These are phyloP conservation scores for Coluber constrictor DNA, from an alignment of 2,797 vertebrate species.

Conservation along the genomic window DNA sequence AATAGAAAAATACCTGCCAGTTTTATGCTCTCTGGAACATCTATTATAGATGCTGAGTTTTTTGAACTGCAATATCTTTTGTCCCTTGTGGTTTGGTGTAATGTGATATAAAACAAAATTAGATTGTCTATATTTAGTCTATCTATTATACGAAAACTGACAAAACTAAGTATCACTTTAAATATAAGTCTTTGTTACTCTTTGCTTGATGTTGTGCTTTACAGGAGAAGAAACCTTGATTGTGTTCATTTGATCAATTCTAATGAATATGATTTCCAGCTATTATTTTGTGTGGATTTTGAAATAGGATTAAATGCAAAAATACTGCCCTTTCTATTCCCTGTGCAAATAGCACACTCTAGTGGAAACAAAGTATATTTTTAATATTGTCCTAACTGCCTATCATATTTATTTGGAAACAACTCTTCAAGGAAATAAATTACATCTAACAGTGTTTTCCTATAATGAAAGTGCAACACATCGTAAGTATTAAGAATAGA, in stretches of 20 bases:
- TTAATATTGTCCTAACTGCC: background rate
- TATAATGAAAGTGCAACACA: background rate
- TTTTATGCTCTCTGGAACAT: background rate
- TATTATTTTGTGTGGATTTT: background rate
- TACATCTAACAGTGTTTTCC: background rate
- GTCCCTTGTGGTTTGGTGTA: background rate
- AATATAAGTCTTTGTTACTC: background rate
- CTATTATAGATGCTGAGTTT: background rate
- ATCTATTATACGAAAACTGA: background rate
- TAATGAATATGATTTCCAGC: background rate
- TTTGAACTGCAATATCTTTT: background rate
- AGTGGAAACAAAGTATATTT: slow-evolving; percentile 36
- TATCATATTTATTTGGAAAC: background rate
- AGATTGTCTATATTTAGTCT: background rate
- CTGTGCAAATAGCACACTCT: slow-evolving; percentile 64
- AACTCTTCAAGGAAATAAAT: background rate
- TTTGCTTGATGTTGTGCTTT: background rate
- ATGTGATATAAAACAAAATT: background rate
- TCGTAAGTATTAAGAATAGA: no score
- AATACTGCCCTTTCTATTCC: background rate
- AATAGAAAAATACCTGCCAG: background rate
- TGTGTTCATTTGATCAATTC: background rate
- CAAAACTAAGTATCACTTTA: background rate
- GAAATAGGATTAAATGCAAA: background rate
- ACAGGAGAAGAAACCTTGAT: background rate